phyloP scores from a whole-genome alignment of 2,113 vertebrate genomes.

The Daubentonia madagascariensis region DNA sequence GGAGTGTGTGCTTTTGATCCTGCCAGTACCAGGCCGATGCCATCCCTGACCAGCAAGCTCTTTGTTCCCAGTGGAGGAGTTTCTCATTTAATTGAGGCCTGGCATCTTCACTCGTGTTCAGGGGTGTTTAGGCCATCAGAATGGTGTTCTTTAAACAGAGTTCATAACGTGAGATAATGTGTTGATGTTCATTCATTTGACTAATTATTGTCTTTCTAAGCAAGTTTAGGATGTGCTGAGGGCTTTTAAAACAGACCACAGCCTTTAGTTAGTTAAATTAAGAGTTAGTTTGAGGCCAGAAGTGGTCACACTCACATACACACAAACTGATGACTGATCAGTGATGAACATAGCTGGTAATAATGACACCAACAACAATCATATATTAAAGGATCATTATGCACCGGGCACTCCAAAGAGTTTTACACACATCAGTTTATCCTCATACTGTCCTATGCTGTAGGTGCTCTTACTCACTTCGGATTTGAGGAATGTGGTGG shows the following conservation, averaged over 20 bases:
- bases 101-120: neutral
- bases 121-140: neutral
- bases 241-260: neutral
- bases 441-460: neutral
- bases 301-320: neutral
- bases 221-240: neutral
- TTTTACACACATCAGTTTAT: neutral
- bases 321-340: neutral
- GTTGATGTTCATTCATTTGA: neutral
- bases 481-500: neutral
- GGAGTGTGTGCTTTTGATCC: neutral
- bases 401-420: neutral
- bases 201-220: constrained; percentile 7
- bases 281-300: neutral
- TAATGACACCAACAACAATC: neutral
- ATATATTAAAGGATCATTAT: neutral
- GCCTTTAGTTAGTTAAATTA: neutral
- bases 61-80: neutral
- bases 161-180: neutral
- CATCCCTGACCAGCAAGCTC: neutral
- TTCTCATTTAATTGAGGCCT: neutral
- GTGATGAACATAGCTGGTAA: neutral
- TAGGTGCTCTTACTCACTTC: neutral
- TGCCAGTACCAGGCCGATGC: neutral
- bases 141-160: neutral